Evolutionary conservation across 2,113 vertebrate species (phyloP).

Genomic region (Melanocharis versteri): DNA sequence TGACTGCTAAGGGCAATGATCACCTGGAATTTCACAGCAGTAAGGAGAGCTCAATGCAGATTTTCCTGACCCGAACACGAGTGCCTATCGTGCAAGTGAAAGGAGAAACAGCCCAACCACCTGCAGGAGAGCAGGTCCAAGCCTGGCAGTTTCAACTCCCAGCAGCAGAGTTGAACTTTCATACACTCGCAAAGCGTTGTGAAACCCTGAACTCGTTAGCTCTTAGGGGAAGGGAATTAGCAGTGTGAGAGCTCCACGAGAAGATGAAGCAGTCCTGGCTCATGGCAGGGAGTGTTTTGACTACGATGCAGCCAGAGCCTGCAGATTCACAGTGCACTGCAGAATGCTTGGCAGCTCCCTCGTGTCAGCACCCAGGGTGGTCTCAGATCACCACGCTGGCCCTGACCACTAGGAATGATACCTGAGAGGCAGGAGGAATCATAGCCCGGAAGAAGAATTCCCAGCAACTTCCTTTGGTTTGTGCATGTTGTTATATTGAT

Average conservation of each 20-base stretch:
- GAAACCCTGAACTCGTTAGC: not conserved
- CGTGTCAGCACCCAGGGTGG: fast-evolving
- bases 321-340: not conserved
- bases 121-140: not conserved
- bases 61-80: not conserved
- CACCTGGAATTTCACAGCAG: not conserved
- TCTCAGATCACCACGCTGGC: not conserved
- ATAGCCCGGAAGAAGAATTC: not conserved
- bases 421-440: not conserved
- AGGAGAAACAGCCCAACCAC: not conserved
- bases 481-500: not conserved
- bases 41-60: not conserved
- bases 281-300: fast-evolving
- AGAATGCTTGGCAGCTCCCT: not conserved
- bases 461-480: not conserved
- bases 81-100: not conserved
- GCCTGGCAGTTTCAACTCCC: not conserved
- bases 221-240: not conserved
- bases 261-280: not conserved
- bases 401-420: not conserved
- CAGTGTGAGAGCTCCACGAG: not conserved
- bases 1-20: not conserved
- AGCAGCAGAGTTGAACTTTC: not conserved
- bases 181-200: not conserved
- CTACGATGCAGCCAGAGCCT: not conserved